phyloP scores from a whole-genome alignment of 2,797 vertebrate genomes.

The Cuculus canorus region DNA sequence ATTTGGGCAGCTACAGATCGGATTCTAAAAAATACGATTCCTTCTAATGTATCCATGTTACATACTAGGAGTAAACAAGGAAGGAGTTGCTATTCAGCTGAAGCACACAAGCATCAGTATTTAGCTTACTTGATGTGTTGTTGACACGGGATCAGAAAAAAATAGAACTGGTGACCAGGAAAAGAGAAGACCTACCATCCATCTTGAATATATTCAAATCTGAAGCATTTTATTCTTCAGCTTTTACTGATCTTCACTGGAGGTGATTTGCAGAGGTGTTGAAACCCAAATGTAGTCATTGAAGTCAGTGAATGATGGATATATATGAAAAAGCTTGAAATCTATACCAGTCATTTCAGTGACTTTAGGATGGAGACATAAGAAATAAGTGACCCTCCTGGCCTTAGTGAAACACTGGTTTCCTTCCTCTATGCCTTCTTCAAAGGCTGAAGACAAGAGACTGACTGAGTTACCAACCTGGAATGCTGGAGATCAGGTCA shows the following conservation, averaged over 20 bases:
- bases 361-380: not conserved
- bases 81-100: not conserved
- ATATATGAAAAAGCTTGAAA: not conserved
- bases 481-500: not conserved
- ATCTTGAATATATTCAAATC: not conserved
- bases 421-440: not conserved
- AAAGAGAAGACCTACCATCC: too few relatives aligned
- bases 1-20: not conserved
- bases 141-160: not conserved
- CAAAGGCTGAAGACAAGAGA: not conserved
- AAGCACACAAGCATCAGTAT: not conserved
- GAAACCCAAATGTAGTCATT: not conserved
- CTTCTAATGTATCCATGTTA: not conserved
- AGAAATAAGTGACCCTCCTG: not conserved
- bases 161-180: not conserved
- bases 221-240: not conserved
- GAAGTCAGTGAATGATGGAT: not conserved
- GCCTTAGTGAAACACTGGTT: not conserved
- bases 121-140: not conserved
- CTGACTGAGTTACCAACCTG: not conserved
- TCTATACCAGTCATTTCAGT: accelerated
- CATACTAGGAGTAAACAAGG: not conserved
- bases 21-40: not conserved
- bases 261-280: not conserved
- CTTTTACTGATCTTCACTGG: not conserved